Evolutionary conservation across 2,113 vertebrate species (phyloP), one percentile per base, ranked within the genome.

Genomic region (Climacteris rufus): DNA sequence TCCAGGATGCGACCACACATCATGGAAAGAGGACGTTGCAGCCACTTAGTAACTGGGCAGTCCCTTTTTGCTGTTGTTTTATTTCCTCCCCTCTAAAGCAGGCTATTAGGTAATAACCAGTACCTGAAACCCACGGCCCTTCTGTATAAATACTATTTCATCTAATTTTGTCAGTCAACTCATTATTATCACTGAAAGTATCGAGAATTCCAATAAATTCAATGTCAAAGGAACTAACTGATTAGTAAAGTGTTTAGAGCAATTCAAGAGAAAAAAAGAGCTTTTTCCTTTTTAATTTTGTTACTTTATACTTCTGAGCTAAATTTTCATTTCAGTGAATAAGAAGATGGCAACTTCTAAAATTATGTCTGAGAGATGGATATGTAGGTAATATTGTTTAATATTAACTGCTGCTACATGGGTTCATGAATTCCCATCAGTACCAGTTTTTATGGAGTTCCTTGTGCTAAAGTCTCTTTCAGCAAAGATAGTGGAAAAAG

Each of bases 341-440:
- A 83, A 83, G 57, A 87, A 74, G 47, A 79, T 20, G 44, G 50
- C 25, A 90, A 30, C 35, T 61, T 63, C 56, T 70, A 77, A 84
- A 81, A 95, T 40, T 44, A 52, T 15, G 31, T 65, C 65, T 87
- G 70, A 72, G 76, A 91, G 39, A 87, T 56, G 17, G 42, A 70
- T 75, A 74, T 31, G 47, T 59, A 81, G 47, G 72, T 83, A 89
- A 78, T 63, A 91, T 19, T 90, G 37, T 39, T 87, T 89, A 83
- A 90, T 75, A 95, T 84, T 92, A 95, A 75, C 77, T 92, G 47
- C 71, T 75, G 44, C 60, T 93, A 52, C 68, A 35, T 20, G 78
- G 64, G 72, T 74, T 87, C 42, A 78, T 78, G 15, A 94, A 90
- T 91, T 94, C 64, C 83, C 56, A 68, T 71, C 60, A 91, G 56